phyloP scores from a whole-genome alignment of 2,797 vertebrate genomes.

The Dallia pectoralis region DNA sequence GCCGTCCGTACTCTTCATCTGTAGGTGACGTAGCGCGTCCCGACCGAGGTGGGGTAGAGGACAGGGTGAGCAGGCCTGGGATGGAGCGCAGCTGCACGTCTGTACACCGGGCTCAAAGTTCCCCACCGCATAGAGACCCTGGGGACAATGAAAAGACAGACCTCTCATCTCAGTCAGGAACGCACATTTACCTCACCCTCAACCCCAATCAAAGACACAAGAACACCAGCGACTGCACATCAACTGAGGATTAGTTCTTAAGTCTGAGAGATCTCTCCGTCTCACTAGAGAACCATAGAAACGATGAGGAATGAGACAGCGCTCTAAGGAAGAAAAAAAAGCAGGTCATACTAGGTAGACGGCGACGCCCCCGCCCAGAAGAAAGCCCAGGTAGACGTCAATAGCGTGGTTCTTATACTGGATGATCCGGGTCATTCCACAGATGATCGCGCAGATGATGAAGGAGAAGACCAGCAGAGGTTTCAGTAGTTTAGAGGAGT shows the following conservation, averaged over 20 bases:
- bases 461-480: slow-evolving; percentile 96
- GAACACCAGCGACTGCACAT: not conserved
- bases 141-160: slow-evolving; percentile 50
- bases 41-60: slow-evolving; percentile 87
- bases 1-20: slow-evolving; percentile 84
- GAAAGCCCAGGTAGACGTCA: slow-evolving; percentile 95
- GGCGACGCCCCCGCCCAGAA: slow-evolving; percentile 92
- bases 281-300: not conserved
- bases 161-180: not conserved
- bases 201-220: not conserved
- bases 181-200: not conserved
- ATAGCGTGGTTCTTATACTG: slow-evolving; percentile 97
- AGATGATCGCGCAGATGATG: slow-evolving; percentile 93
- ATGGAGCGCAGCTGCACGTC: slow-evolving; percentile 58
- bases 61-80: slow-evolving; percentile 73
- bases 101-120: slow-evolving; percentile 93
- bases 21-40: slow-evolving; percentile 81
- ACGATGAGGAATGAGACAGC: not conserved
- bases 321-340: slow-evolving; percentile 11
- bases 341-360: slow-evolving; percentile 86
- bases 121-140: slow-evolving; percentile 94
- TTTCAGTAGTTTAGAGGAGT: slow-evolving; percentile 96
- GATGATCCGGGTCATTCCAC: slow-evolving; percentile 94
- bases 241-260: not conserved
- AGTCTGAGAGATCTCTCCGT: not conserved